A percentile compares a stretch with the other conserved stretches of the same genome.
Evolutionary conservation across 1,140 invertebrate species (phyloP).

Genomic region (Alviniconcha marisindica): DNA sequence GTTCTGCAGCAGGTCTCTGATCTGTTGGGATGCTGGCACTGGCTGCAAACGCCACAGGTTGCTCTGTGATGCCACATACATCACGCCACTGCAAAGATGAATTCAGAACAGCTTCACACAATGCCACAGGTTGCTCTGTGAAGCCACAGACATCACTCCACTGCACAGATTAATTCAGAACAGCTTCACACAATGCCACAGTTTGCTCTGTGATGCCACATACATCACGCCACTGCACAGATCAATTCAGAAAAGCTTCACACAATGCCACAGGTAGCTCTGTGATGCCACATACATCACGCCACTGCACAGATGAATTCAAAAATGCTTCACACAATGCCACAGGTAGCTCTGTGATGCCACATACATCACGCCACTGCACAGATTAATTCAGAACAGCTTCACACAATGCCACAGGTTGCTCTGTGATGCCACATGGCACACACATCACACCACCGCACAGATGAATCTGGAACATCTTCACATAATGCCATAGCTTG

Average conservation of each 20-base stretch:
- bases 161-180: too few relatives aligned
- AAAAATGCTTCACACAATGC: too few relatives aligned
- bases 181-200: too few relatives aligned
- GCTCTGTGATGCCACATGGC: neutral
- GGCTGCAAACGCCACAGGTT: constrained; percentile 91
- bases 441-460: neutral
- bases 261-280: too few relatives aligned
- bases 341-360: constrained; percentile 92
- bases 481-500: constrained; percentile 91
- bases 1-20: constrained; percentile 87
- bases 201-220: constrained; percentile 88
- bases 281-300: neutral
- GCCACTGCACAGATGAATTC: neutral
- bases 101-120: neutral
- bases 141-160: neutral
- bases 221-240: constrained; percentile 88
- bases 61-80: constrained; percentile 91
- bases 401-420: too few relatives aligned
- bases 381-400: constrained; percentile 75
- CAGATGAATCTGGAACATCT: too few relatives aligned
- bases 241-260: constrained; percentile 25
- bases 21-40: constrained; percentile 88
- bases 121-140: too few relatives aligned
- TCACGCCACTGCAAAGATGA: constrained; percentile 83
- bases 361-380: constrained; percentile 88